Evolutionary conservation across 1,140 invertebrate species (phyloP).

Genomic region (Sipha flava): DNA sequence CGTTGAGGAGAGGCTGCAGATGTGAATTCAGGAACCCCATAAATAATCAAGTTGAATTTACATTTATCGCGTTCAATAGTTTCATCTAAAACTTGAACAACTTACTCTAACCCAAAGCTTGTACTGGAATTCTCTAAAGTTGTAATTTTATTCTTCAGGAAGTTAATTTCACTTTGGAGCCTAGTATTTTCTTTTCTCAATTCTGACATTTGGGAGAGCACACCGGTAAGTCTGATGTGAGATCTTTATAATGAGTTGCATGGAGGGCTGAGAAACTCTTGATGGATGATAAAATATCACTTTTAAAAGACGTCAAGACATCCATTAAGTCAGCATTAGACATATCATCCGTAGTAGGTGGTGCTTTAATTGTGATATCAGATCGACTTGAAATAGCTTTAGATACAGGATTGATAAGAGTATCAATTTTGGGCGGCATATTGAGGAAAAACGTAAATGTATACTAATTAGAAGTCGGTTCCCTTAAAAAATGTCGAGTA

Average conservation of each 20-base stretch:
- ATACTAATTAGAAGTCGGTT: background rate
- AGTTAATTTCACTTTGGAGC: slow-evolving; percentile 67
- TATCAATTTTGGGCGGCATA: background rate
- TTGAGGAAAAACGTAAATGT: background rate
- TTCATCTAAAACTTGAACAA: background rate
- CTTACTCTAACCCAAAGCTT: background rate
- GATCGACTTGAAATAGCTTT: background rate
- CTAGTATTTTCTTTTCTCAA: slow-evolving; percentile 50
- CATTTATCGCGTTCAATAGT: background rate
- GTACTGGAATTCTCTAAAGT: slow-evolving; percentile 47
- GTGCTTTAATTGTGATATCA: background rate
- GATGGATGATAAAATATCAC: background rate
- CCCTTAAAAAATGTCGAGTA: background rate
- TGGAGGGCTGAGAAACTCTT: background rate
- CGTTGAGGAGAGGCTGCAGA: background rate
- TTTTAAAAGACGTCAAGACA: background rate
- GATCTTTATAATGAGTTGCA: background rate
- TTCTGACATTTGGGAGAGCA: background rate
- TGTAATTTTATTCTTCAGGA: slow-evolving; percentile 62
- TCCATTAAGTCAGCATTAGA: background rate
- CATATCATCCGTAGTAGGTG: background rate
- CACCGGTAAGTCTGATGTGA: background rate
- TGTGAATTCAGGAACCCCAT: background rate
- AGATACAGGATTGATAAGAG: background rate
- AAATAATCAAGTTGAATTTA: background rate